Evolutionary conservation across 2,113 vertebrate species (phyloP).

Genomic region (Stercorarius parasiticus): DNA sequence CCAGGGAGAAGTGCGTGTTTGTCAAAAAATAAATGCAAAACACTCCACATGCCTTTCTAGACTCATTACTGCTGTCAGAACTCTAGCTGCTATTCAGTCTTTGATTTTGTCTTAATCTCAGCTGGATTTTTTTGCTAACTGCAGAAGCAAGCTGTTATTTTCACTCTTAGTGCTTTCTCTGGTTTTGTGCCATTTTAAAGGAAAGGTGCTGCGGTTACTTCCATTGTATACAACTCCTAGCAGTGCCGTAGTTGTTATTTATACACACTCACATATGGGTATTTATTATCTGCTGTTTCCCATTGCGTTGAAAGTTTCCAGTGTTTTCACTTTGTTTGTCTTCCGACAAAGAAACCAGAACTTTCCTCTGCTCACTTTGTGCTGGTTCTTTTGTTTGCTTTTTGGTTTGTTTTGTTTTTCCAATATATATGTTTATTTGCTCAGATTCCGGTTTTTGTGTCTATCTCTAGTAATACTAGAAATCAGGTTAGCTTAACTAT

Average conservation of each 20-base stretch:
- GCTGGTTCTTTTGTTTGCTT: neutral
- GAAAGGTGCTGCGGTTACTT: neutral
- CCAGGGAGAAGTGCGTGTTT: neutral
- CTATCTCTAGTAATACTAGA: neutral
- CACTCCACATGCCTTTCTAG: neutral
- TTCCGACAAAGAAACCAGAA: neutral
- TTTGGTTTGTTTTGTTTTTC: neutral
- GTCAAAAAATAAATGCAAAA: neutral
- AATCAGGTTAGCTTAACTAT: neutral
- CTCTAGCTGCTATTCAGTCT: neutral
- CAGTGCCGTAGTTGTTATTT: neutral
- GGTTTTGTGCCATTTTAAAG: neutral
- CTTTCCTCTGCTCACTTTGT: neutral
- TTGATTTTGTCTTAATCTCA: conserved; percentile 18
- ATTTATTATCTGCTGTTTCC: neutral
- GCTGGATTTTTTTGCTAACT: conserved; percentile 7
- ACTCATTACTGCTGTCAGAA: conserved; percentile 2
- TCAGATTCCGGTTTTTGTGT: neutral
- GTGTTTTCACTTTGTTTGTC: neutral
- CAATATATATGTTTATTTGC: neutral
- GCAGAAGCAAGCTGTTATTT: conserved; percentile 16
- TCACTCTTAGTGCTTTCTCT: neutral
- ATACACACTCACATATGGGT: neutral
- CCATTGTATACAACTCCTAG: neutral
- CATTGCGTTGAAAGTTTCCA: neutral